phyloP scores from a whole-genome alignment of 2,797 vertebrate genomes.

The Chrysocyon brachyurus region DNA sequence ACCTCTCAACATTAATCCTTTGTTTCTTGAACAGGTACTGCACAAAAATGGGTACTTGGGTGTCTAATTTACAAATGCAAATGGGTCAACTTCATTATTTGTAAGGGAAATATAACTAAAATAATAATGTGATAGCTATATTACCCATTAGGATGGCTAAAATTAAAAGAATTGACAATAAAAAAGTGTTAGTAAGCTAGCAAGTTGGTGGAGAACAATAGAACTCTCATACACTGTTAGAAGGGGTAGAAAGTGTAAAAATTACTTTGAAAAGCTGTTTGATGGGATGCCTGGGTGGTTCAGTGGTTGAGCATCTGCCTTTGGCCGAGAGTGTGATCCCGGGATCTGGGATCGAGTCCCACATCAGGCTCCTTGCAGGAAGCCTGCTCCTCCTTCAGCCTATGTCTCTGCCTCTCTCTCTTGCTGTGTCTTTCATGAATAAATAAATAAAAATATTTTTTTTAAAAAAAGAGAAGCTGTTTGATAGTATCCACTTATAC shows the following conservation, averaged over 20 bases:
- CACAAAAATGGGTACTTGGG: background rate
- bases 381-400: no score
- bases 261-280: conserved; percentile 12
- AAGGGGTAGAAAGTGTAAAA: background rate
- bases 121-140: background rate
- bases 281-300: background rate
- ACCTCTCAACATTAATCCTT: background rate
- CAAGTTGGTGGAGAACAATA: background rate
- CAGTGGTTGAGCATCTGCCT: no score
- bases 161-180: background rate
- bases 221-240: background rate
- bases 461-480: background rate
- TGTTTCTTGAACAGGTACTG: background rate
- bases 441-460: no score
- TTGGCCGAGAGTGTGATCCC: no score
- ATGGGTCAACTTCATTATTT: background rate
- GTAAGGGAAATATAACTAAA: background rate
- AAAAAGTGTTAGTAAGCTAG: background rate
- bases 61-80: background rate
- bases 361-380: no score
- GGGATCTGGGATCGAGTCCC: no score
- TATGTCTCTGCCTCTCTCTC: no score
- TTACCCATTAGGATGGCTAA: background rate
- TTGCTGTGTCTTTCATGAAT: no score
- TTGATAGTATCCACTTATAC: background rate